Conservation (phyloP, 2,113 vertebrate species). For the Aptenodytes patagonicus region DNA sequence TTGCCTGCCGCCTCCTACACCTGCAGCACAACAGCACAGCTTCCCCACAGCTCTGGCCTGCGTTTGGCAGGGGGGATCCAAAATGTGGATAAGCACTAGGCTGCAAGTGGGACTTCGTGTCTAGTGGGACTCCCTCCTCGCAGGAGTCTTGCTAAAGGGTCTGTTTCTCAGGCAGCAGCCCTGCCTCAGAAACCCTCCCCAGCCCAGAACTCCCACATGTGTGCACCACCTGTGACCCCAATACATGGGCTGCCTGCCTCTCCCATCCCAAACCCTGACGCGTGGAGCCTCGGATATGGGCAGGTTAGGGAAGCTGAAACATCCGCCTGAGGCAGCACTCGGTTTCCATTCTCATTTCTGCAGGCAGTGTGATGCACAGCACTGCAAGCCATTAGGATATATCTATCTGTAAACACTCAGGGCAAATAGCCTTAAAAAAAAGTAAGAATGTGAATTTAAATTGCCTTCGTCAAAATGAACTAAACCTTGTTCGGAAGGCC, state of each 20-base stretch:
- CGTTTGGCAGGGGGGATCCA: not conserved
- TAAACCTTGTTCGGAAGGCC: not conserved
- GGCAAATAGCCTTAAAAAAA: not conserved
- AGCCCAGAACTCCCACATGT: rapidly evolving
- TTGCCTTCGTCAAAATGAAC: not conserved
- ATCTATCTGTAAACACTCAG: not conserved
- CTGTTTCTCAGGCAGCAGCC: not conserved
- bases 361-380: not conserved
- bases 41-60: not conserved
- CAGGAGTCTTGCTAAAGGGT: not conserved
- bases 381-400: not conserved
- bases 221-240: not conserved
- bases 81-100: not conserved
- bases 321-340: not conserved
- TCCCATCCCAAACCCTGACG: not conserved
- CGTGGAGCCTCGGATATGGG: rapidly evolving
- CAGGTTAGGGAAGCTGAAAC: not conserved
- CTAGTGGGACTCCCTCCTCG: not conserved
- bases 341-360: not conserved
- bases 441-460: not conserved
- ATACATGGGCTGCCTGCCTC: not conserved
- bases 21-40: not conserved
- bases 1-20: not conserved
- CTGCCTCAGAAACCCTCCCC: not conserved
- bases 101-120: not conserved